Conservation (phyloP, 2,113 vertebrate genomes). For the Amblyopsis rosae region DNA sequence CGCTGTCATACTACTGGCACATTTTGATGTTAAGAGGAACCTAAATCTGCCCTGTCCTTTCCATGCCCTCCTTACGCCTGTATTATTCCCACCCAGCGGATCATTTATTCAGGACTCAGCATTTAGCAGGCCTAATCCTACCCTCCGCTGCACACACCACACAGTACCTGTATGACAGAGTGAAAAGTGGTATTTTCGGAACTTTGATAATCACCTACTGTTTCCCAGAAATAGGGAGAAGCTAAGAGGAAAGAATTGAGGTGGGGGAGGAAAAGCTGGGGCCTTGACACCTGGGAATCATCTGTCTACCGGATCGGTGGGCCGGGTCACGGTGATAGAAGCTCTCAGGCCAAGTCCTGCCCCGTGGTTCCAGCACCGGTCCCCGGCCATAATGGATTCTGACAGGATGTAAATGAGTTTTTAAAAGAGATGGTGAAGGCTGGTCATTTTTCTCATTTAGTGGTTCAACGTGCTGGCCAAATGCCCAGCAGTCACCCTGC, state of each 20-base stretch:
- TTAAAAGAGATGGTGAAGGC: slow-evolving; percentile 89
- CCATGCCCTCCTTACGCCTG: slow-evolving; percentile 6
- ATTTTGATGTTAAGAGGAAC: slow-evolving; percentile 28
- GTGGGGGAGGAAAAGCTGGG: slow-evolving; percentile 41
- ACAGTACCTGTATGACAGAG: slow-evolving; percentile 67
- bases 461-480: slow-evolving; percentile 86
- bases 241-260: slow-evolving; percentile 31
- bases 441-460: slow-evolving; percentile 96
- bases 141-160: slow-evolving; percentile 59
- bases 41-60: slow-evolving; percentile 3
- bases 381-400: slow-evolving; percentile 86
- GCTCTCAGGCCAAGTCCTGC: slow-evolving; percentile 75
- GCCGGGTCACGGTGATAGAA: slow-evolving; percentile 71
- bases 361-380: slow-evolving; percentile 65
- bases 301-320: slow-evolving; percentile 71
- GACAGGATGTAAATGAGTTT: slow-evolving; percentile 97
- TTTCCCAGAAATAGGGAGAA: slow-evolving; percentile 53
- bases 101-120: slow-evolving; percentile 68
- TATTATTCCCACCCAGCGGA: slow-evolving; percentile 23
- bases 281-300: slow-evolving; percentile 70
- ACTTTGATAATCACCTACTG: slow-evolving; percentile 70
- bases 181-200: slow-evolving; percentile 61
- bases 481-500: slow-evolving; percentile 83
- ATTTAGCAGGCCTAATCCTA: slow-evolving; percentile 67
- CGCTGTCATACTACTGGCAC: slow-evolving; percentile 18